phyloP scores from a whole-genome alignment of 2,797 vertebrate genomes.

The Geotria australis region DNA sequence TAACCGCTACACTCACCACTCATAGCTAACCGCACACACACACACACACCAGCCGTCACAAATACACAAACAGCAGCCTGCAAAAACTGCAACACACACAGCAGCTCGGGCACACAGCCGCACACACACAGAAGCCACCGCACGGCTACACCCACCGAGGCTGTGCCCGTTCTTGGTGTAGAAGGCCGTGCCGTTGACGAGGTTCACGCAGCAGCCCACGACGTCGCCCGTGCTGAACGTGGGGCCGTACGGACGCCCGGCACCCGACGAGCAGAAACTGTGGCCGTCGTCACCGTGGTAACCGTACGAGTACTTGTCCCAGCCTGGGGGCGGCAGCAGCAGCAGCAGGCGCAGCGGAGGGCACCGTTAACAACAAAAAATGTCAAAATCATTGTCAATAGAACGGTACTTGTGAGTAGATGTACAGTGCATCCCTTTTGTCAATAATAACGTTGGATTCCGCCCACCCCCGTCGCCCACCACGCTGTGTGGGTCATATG shows the following conservation, averaged over 20 bases:
- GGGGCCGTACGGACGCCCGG: constrained; percentile 84
- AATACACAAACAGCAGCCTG: neutral
- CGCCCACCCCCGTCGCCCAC: too few relatives aligned
- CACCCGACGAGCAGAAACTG: constrained; percentile 96
- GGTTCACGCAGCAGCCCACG: constrained; percentile 96
- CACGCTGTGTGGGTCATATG: too few relatives aligned
- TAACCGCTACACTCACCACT: too few relatives aligned
- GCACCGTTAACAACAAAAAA: too few relatives aligned
- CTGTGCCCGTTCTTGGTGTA: constrained; percentile 51
- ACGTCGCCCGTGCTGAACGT: constrained; percentile 96
- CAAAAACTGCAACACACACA: neutral
- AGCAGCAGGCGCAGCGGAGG: too few relatives aligned
- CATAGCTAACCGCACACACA: too few relatives aligned
- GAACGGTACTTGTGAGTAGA: too few relatives aligned
- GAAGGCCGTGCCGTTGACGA: constrained; percentile 99
- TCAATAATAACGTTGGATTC: too few relatives aligned
- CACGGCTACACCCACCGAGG: constrained; percentile 13
- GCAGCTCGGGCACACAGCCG: neutral
- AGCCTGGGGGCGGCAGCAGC: constrained; percentile 18
- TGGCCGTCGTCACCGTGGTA: constrained; percentile 97
- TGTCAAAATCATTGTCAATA: too few relatives aligned
- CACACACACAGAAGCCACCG: neutral
- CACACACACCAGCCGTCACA: too few relatives aligned
- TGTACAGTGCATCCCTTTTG: too few relatives aligned
- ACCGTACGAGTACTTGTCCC: constrained; percentile 99